phyloP scores from a whole-genome alignment of 2,113 vertebrate species.

The Plestiodon gilberti region DNA sequence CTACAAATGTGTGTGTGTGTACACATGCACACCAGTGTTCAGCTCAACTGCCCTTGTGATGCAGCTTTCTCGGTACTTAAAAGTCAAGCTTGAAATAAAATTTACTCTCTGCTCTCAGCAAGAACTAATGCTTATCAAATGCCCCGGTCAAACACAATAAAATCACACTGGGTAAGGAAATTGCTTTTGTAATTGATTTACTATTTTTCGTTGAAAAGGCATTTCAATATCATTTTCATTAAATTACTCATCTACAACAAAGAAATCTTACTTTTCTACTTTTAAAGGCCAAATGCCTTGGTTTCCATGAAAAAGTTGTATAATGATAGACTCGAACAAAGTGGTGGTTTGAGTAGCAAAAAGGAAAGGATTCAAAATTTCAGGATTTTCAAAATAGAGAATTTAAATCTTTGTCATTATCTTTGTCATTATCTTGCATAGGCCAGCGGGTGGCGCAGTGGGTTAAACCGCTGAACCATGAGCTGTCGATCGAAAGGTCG shows the following conservation, averaged over 20 bases:
- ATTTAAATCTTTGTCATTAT: not conserved
- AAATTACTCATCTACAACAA: constrained; percentile 64
- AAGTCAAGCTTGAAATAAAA: constrained; percentile 66
- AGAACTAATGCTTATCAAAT: constrained; percentile 74
- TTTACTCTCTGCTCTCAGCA: constrained; percentile 71
- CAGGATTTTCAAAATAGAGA: not conserved
- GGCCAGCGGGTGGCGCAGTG: too few species aligned
- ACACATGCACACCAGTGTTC: not conserved
- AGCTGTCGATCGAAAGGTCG: too few species aligned
- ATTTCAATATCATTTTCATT: constrained; percentile 75
- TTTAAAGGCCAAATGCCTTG: constrained; percentile 55
- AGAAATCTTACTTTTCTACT: constrained; percentile 35
- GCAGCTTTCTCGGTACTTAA: constrained; percentile 34
- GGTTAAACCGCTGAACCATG: too few species aligned
- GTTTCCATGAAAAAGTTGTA: constrained; percentile 25
- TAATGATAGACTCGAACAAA: not conserved
- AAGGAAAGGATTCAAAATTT: not conserved
- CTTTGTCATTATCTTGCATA: not conserved
- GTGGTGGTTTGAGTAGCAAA: not conserved
- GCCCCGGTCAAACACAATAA: constrained; percentile 73
- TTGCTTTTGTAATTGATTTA: constrained; percentile 77
- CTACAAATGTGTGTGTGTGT: not conserved
- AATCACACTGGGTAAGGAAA: constrained; percentile 73
- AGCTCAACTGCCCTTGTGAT: constrained; percentile 30
- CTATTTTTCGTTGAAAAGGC: constrained; percentile 68